Evolutionary conservation across 2,797 vertebrate genomes (phyloP).

Genomic region (Acanthornis magna): DNA sequence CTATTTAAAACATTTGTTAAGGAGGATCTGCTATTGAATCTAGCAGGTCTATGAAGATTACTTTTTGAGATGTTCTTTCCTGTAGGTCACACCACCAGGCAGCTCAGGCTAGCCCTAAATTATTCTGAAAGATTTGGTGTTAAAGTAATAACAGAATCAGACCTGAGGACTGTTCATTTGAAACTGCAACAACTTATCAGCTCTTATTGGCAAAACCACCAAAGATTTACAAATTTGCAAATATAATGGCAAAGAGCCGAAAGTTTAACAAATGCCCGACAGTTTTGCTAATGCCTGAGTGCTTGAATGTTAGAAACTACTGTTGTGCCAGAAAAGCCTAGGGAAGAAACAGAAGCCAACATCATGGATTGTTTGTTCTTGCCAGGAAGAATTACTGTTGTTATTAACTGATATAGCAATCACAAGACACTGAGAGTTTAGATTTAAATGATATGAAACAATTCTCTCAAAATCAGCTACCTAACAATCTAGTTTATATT

Average conservation of each 20-base stretch:
- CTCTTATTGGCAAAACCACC: background rate
- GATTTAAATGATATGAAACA: background rate
- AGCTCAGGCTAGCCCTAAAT: background rate
- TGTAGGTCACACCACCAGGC: background rate
- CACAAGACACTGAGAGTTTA: background rate
- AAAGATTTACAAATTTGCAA: background rate
- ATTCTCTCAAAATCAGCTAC: background rate
- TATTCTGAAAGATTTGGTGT: background rate
- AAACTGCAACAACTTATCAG: background rate
- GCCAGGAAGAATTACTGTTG: background rate
- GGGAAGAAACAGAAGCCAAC: constrained; percentile 4
- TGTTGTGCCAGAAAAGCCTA: background rate
- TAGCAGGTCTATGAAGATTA: background rate
- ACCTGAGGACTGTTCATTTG: background rate
- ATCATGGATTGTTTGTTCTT: background rate
- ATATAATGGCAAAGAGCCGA: background rate
- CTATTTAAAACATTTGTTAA: background rate
- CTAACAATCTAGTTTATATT: background rate
- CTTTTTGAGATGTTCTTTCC: background rate
- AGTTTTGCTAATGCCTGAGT: background rate
- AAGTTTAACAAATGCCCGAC: background rate
- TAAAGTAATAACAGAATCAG: background rate
- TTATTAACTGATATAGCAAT: background rate
- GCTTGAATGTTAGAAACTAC: background rate
- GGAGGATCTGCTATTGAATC: background rate